These are phyloP conservation scores for Meta bourneti DNA, from an alignment of 2,888 invertebrate species.

Conservation along the genomic window DNA sequence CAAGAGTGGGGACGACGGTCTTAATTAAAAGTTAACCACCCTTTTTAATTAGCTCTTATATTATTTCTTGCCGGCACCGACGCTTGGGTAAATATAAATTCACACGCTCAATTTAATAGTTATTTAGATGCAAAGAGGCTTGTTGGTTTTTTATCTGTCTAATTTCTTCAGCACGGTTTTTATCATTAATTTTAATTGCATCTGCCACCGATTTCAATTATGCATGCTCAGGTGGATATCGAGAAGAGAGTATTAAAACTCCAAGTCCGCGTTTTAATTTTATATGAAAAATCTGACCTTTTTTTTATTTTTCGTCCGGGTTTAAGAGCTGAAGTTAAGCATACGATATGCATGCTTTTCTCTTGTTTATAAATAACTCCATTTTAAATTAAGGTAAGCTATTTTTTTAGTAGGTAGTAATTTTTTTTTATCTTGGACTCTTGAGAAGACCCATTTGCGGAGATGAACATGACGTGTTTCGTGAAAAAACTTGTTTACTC, in stretches of 20 bases:
- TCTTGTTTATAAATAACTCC: neutral
- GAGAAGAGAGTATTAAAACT: neutral
- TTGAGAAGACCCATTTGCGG: too few species aligned
- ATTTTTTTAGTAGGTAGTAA: neutral
- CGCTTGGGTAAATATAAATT: neutral
- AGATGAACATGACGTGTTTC: too few species aligned
- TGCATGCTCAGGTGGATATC: neutral
- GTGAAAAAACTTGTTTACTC: too few species aligned
- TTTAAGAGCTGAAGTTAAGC: neutral
- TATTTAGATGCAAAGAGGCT: neutral
- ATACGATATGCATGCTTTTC: neutral
- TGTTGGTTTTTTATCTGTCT: neutral
- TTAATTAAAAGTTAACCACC: neutral
- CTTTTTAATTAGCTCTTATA: neutral
- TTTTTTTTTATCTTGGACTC: neutral
- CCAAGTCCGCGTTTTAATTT: neutral
- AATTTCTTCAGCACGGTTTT: neutral
- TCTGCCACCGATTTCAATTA: slow-evolving; percentile 1
- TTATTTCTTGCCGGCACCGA: neutral
- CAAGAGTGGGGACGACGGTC: neutral
- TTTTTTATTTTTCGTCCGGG: neutral
- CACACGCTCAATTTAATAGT: neutral
- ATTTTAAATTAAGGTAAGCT: neutral
- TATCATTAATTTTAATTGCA: neutral
- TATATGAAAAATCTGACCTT: neutral